Base-by-base conservation (phyloP, 2,888 invertebrate genomes). In the Apodemia zela region DNA sequence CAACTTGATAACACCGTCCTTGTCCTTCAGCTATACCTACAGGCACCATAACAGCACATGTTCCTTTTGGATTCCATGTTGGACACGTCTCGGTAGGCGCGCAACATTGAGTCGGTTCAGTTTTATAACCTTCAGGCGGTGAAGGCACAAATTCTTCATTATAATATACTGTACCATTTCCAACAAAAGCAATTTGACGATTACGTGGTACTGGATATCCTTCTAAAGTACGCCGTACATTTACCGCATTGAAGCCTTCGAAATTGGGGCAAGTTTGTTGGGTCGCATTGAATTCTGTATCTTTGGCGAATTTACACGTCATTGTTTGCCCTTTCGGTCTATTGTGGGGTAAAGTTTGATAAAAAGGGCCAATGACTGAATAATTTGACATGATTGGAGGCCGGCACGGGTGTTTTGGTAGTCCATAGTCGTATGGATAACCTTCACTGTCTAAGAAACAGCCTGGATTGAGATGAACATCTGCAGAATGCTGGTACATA, bases 321-420 rank as follows among this genome's bases (percentile, higher is more conserved):
- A 89, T 78, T 73, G 90, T 91, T 73, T 89, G 90, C 59, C 93
- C 93, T 72, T 94, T 93, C 18, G 93, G 87, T 64, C 95, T 89
- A 75, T 95, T 95, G 77, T 96, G 95, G 4, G 96, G 97, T 71
- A 97, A 83, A 8, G 97, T 97, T 75, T 96, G 94, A 78, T 96
- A 96, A 80, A 94, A 95, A 3, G 90, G 85, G 0, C 90, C 88
- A 18, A 87, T 83, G 13, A 87, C 82, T 0, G 89, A 82, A 69
- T 88, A 89, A 75, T 89, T 89, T 10, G 89, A 83, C 80, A 89
- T 85, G 67, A 89, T 81, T 10, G 91, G 86, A 49, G 88, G 82
- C 65, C 92, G 82, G 72, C 84, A 89, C 13, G 92, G 88, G 66
- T 94, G 91, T 76, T 95, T 95, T 1, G 96, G 95, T 58, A 96